Percentiles rank a stretch among this genome's conserved stretches.
Conservation (phyloP, 1,140 invertebrate genomes). For the Hestina assimilis region DNA sequence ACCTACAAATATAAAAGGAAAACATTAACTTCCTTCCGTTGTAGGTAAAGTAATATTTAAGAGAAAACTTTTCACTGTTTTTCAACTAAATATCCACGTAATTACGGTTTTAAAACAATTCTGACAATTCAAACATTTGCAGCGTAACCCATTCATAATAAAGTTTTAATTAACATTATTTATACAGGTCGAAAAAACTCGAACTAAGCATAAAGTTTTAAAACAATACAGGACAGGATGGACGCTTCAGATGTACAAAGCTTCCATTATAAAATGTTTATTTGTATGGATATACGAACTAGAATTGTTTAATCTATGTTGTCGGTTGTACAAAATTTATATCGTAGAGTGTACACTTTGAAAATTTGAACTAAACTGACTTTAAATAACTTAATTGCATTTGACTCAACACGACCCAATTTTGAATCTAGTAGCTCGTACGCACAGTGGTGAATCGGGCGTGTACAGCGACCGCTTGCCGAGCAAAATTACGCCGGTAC, state of each 20-base stretch:
- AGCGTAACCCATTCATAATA: constrained; percentile 23
- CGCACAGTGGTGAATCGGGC: no score
- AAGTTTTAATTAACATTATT: constrained; percentile 27
- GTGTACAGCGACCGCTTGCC: no score
- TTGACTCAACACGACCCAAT: no score
- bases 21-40: no score
- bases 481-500: no score
- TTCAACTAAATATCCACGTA: neutral
- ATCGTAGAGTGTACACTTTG: constrained; percentile 20
- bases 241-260: neutral
- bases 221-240: constrained; percentile 21
- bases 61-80: neutral
- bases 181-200: constrained; percentile 27
- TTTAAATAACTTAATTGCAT: constrained; percentile 28
- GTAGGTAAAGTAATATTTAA: no score
- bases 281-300: neutral
- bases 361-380: constrained; percentile 23
- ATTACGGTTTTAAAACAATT: constrained; percentile 22
- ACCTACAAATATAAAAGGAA: no score
- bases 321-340: neutral
- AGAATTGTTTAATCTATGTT: neutral
- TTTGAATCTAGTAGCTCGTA: no score
- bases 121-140: constrained; percentile 1
- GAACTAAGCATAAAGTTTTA: constrained; percentile 24
- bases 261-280: neutral